Evolutionary conservation across 2,888 invertebrate species (phyloP), one percentile per base, ranked within the genome.

Genomic region (Lycocerus yunnanus): DNA sequence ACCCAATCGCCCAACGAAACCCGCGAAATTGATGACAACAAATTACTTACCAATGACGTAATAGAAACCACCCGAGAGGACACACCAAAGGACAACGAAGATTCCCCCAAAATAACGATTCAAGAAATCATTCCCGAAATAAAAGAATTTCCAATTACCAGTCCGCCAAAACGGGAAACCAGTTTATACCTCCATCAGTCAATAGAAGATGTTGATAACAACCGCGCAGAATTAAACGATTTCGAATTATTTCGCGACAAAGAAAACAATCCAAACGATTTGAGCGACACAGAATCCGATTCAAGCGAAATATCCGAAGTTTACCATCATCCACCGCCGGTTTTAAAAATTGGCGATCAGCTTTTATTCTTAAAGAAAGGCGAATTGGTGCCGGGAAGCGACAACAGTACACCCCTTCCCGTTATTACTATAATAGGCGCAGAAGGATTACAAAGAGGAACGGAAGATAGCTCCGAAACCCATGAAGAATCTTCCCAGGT

Each of bases 101-200:
- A 58, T n/a, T 43, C 43, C 5, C 43, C 60, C 10, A 84, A 83
- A 75, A 87, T 87, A 21, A 91, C 90, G 0, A 91, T 91, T 24
- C 91, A 91, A 79, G 91, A 91, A 84, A 90, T 91, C 5, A 90
- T 91, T 4, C 90, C 90, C 0, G 90, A 85, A 77, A 80, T 84
- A 14, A 85, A 84, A 68, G 86, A 86, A 76, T 85, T 85, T 27
- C 84, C 86, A 11, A 83, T 85, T n/a, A 85, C 86, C 4, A 82
- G 84, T 10, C 82, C 84, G 5, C 83, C 85, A 21, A 85, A 85
- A 72, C 80, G 80, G 1, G 82, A 82, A 69, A 79, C 78, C 14
- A 76, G 70, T 5, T 43, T 67, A n/a, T 27, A 43, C 4, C 68
- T 73, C 16, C 78, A 77, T 16, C 20, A 58, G 2, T 68, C 66